phyloP scores from a whole-genome alignment of 2,113 vertebrate species.

The Seriola quinqueradiata region DNA sequence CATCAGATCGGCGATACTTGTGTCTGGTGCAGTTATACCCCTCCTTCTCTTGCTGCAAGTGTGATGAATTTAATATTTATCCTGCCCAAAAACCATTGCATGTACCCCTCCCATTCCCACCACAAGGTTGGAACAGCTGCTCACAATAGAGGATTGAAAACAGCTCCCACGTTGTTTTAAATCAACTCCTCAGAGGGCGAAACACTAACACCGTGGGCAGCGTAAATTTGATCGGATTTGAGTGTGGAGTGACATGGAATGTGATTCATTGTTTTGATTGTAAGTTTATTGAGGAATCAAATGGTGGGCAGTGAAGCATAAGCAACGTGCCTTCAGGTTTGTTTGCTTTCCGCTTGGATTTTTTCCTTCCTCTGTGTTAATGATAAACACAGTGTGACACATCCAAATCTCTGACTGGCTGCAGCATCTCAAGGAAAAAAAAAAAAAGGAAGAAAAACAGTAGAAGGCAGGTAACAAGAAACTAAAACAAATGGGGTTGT shows the following conservation, averaged over 20 bases:
- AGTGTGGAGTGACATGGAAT: conserved; percentile 58
- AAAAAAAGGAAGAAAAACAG: not conserved
- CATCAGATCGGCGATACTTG: conserved; percentile 49
- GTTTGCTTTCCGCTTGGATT: conserved; percentile 64
- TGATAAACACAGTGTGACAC: conserved; percentile 64
- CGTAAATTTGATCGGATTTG: conserved; percentile 47
- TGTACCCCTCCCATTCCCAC: conserved; percentile 48
- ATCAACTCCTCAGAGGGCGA: conserved; percentile 46
- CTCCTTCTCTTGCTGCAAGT: conserved; percentile 49
- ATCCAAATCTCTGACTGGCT: conserved; percentile 58
- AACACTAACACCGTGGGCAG: conserved; percentile 36
- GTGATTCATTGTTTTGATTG: conserved; percentile 65
- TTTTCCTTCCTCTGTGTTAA: conserved; percentile 55
- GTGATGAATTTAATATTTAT: conserved; percentile 73
- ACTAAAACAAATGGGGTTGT: not conserved
- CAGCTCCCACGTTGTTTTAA: conserved; percentile 53
- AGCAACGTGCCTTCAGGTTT: conserved; percentile 60
- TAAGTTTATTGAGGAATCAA: conserved; percentile 66
- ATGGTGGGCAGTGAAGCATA: conserved; percentile 44
- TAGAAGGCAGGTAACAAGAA: conserved; percentile 22
- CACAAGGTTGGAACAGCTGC: conserved; percentile 66
- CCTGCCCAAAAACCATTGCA: conserved; percentile 47
- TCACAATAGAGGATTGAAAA: conserved; percentile 62
- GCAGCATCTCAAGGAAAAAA: conserved; percentile 23
- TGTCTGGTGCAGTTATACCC: conserved; percentile 60